Evolutionary conservation across 2,797 vertebrate species (phyloP).

Genomic region (Cirrhinus mrigala): DNA sequence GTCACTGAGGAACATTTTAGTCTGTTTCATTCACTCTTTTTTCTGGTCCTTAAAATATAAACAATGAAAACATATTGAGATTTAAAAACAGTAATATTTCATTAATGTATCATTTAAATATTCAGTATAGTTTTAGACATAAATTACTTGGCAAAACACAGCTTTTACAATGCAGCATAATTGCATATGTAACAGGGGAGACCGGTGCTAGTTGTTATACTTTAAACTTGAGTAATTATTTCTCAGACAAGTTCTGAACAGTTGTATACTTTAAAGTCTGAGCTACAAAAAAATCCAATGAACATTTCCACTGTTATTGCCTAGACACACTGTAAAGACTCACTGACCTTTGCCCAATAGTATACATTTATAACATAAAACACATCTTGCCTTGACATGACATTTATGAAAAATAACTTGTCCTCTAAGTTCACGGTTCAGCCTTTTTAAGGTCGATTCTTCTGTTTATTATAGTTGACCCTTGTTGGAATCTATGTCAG

Average conservation of each 20-base stretch:
- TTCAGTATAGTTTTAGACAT: not conserved
- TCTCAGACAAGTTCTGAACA: not conserved
- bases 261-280: not conserved
- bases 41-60: not conserved
- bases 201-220: not conserved
- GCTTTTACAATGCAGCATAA: not conserved
- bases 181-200: not conserved
- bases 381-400: not conserved
- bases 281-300: not conserved
- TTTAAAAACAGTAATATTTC: not conserved
- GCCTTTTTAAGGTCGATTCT: not conserved
- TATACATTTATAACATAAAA: not conserved
- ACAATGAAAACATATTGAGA: not conserved
- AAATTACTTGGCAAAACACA: not conserved
- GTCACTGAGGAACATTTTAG: not conserved
- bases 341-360: not conserved
- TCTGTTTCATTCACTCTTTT: not conserved
- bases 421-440: not conserved
- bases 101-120: not conserved
- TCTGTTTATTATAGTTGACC: not conserved
- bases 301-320: not conserved
- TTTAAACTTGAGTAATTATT: not conserved
- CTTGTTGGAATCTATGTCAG: not conserved
- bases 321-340: not conserved
- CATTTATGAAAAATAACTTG: not conserved